These are phyloP conservation scores for Anoplolepis gracilipes DNA, from an alignment of 1,140 invertebrate genomes.

Conservation along the genomic window DNA sequence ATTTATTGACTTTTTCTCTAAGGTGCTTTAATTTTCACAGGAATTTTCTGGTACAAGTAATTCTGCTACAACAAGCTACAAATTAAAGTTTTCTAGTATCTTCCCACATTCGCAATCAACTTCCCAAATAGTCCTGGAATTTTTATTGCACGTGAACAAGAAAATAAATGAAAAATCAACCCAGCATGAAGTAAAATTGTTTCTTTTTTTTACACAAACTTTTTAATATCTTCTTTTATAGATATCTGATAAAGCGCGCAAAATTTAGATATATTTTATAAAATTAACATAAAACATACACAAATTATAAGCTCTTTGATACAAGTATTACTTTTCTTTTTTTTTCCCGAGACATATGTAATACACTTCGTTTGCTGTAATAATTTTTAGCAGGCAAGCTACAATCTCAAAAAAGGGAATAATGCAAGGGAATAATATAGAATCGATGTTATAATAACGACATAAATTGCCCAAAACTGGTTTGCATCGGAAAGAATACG, in stretches of 20 bases:
- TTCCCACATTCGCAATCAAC: slow-evolving; percentile 39
- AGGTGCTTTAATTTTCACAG: slow-evolving; percentile 43
- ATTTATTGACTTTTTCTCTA: slow-evolving; percentile 8
- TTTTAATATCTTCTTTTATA: not conserved
- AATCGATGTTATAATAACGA: slow-evolving; percentile 17
- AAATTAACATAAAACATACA: not conserved
- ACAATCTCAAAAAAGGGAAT: not conserved
- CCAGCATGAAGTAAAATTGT: slow-evolving; percentile 29
- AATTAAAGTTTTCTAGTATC: slow-evolving; percentile 17
- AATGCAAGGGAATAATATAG: not conserved
- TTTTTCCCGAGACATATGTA: not conserved
- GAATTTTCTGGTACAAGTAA: slow-evolving; percentile 50
- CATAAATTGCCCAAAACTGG: slow-evolving; percentile 42
- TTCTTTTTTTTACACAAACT: not conserved
- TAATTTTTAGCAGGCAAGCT: slow-evolving; percentile 8
- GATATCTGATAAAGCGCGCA: not conserved
- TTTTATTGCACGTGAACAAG: slow-evolving; percentile 47
- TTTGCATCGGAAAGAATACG: slow-evolving; percentile 39
- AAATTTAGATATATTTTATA: not conserved
- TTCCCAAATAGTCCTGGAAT: slow-evolving; percentile 33
- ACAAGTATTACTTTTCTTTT: not conserved
- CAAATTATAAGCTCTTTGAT: not conserved
- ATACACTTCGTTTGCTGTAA: not conserved
- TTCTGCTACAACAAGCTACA: slow-evolving; percentile 29
- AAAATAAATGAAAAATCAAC: slow-evolving; percentile 47